phyloP scores from a whole-genome alignment of 2,113 vertebrate species.

The Picathartes gymnocephalus region DNA sequence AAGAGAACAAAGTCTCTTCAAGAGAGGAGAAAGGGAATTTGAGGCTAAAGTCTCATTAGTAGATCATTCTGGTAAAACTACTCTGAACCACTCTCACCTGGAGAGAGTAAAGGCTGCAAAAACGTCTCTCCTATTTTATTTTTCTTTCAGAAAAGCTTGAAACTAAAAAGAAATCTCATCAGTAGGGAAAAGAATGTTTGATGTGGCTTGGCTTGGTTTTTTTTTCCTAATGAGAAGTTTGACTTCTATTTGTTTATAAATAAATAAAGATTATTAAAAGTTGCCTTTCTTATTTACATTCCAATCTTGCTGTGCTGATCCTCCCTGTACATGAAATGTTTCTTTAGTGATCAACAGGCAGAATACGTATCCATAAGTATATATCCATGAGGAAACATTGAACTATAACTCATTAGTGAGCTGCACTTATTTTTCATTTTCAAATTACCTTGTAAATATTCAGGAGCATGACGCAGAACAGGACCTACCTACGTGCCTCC shows the following conservation, averaged over 20 bases:
- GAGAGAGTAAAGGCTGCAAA: not conserved
- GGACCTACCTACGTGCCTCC: not conserved
- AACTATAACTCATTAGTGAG: not conserved
- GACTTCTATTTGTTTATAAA: not conserved
- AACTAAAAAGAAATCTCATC: not conserved
- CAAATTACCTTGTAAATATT: constrained; percentile 7
- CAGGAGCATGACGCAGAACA: not conserved
- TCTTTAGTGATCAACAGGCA: not conserved
- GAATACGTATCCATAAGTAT: not conserved
- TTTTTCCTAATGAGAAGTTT: not conserved
- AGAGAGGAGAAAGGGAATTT: not conserved
- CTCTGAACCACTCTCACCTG: not conserved
- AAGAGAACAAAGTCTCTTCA: not conserved
- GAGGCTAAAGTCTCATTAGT: not conserved
- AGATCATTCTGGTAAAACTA: not conserved
- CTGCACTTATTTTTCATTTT: not conserved
- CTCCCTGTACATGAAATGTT: not conserved
- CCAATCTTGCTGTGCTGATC: not conserved
- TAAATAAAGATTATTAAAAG: not conserved
- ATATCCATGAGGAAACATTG: not conserved
- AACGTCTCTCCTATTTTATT: not conserved
- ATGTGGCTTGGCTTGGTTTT: not conserved
- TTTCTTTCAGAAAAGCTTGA: not conserved
- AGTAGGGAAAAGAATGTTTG: not conserved
- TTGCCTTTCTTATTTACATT: not conserved